Evolutionary conservation across 2,888 invertebrate genomes (phyloP).

Genomic region (Acholoe squamosa): DNA sequence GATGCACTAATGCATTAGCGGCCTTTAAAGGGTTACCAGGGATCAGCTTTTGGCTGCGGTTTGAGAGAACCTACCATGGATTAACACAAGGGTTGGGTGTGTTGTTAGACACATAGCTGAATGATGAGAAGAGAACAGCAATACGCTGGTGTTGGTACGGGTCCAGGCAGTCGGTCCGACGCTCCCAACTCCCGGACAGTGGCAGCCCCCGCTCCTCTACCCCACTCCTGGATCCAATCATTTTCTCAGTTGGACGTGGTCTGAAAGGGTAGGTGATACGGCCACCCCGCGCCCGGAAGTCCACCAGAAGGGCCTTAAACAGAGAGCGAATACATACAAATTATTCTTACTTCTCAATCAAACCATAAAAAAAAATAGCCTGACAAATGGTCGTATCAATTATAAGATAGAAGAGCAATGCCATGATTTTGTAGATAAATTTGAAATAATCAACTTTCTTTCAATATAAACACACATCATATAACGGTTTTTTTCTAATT

Average conservation of each 20-base stretch:
- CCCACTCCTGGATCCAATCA: background rate
- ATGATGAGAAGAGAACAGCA: constrained; percentile 94
- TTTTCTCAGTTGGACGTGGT: background rate
- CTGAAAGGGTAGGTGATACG: constrained; percentile 79
- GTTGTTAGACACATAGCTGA: constrained; percentile 89
- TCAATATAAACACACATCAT: no score
- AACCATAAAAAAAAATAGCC: no score
- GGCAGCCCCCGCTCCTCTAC: constrained; percentile 9
- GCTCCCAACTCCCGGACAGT: constrained; percentile 3
- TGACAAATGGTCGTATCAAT: no score
- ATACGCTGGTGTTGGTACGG: constrained; percentile 88
- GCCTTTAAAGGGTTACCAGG: no score
- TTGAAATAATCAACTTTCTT: no score
- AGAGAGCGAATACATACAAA: no score
- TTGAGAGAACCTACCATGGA: constrained; percentile 93
- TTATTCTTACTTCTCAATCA: no score
- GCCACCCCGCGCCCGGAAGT: constrained; percentile 94
- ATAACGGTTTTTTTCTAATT: no score
- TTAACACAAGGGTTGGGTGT: constrained; percentile 94
- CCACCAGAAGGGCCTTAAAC: constrained; percentile 89
- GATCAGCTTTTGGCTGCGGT: no score
- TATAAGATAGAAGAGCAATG: no score
- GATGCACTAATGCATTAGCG: no score
- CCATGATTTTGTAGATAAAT: no score
- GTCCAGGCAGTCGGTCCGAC: constrained; percentile 81